Conservation (phyloP, 2,113 vertebrate species). For the Pseudorasbora parva region DNA sequence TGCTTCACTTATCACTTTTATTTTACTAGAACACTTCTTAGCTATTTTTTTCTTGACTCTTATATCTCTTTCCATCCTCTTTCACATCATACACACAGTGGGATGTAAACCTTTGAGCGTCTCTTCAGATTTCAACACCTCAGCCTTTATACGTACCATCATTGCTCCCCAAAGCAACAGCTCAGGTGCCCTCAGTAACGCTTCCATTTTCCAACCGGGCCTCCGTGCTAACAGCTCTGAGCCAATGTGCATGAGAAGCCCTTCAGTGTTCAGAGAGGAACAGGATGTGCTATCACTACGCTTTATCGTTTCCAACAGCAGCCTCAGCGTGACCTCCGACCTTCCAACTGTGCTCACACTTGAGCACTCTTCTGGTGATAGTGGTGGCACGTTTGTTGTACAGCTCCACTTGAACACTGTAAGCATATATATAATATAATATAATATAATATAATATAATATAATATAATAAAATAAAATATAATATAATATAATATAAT, state of each 20-base stretch:
- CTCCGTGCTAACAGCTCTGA: constrained; percentile 62
- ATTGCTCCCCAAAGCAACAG: constrained; percentile 49
- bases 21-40: not conserved
- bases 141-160: constrained; percentile 58
- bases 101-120: constrained; percentile 73
- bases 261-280: constrained; percentile 84
- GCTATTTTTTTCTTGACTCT: not conserved
- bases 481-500: not conserved
- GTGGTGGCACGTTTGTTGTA: constrained; percentile 85
- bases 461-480: no score
- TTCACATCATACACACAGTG: constrained; percentile 62
- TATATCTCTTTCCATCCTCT: not conserved
- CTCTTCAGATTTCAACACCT: constrained; percentile 45
- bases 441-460: not conserved
- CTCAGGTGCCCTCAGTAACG: constrained; percentile 9
- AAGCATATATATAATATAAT: constrained; percentile 32
- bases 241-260: constrained; percentile 76
- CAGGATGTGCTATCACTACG: constrained; percentile 85
- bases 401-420: constrained; percentile 85
- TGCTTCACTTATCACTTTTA: not conserved
- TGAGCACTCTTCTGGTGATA: constrained; percentile 77
- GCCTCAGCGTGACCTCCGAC: constrained; percentile 68
- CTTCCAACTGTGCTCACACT: constrained; percentile 81
- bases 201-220: not conserved
- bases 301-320: constrained; percentile 78